These are phyloP conservation scores for Chamaedrilus cognettii DNA, from an alignment of 2,888 invertebrate genomes.

Conservation along the genomic window DNA sequence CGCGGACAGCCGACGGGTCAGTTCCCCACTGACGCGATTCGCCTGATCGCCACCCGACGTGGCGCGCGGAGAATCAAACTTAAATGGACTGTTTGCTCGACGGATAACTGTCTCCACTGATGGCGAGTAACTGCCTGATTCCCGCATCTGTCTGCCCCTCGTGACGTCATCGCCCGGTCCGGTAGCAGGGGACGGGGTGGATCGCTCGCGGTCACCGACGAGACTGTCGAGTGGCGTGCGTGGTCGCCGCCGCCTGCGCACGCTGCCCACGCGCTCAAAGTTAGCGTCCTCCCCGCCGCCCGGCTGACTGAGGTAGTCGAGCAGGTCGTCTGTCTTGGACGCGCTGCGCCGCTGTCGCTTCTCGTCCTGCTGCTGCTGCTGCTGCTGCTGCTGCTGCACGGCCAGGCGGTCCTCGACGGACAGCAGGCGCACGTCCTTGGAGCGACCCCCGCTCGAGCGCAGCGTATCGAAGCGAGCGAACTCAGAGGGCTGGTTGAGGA, in stretches of 20 bases:
- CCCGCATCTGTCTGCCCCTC: neutral
- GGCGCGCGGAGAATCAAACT: neutral
- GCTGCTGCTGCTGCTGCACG: neutral
- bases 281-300: constrained; percentile 20
- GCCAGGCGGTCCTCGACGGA: neutral
- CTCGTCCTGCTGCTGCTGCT: constrained; percentile 13
- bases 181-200: constrained; percentile 39
- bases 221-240: constrained; percentile 26
- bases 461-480: constrained; percentile 23
- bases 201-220: constrained; percentile 47
- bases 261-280: constrained; percentile 48
- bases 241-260: constrained; percentile 42
- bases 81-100: neutral
- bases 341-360: constrained; percentile 26
- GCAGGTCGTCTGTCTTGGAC: constrained; percentile 36
- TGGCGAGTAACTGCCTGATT: neutral
- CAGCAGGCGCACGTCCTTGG: neutral
- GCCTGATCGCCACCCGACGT: neutral
- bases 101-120: neutral
- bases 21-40: neutral
- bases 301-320: constrained; percentile 31
- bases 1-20: neutral
- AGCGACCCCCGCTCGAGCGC: constrained; percentile 7
- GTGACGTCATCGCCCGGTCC: neutral
- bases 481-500: too few relatives aligned